Evolutionary conservation across 1,140 invertebrate genomes (phyloP).

Genomic region (Antheraea pernyi): DNA sequence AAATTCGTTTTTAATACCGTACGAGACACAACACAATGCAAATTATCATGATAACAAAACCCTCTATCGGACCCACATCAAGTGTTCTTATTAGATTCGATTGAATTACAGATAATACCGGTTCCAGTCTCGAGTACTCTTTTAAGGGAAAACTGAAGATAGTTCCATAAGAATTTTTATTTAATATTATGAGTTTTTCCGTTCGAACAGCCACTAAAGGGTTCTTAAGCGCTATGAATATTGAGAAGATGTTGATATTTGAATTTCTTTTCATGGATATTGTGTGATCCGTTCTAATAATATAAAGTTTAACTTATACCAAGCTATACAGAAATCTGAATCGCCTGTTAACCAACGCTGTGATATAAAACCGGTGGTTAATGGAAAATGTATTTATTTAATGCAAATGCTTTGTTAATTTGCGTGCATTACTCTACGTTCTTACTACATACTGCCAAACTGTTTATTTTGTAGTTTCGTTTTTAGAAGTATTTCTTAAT

Average conservation of each 20-base stretch:
- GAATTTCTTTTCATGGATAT: background rate
- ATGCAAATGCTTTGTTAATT: too few species aligned
- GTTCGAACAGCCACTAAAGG: conserved; percentile 5
- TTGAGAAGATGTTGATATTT: conserved; percentile 12
- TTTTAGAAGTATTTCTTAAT: too few species aligned
- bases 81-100: conserved; percentile 41
- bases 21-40: conserved; percentile 21
- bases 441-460: too few species aligned
- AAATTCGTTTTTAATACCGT: background rate
- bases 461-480: too few species aligned
- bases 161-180: conserved; percentile 11
- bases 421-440: too few species aligned
- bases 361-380: too few species aligned
- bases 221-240: conserved; percentile 22
- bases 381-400: too few species aligned
- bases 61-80: conserved; percentile 41
- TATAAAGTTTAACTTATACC: too few species aligned
- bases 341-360: too few species aligned
- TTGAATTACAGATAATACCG: conserved; percentile 40
- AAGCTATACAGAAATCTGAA: too few species aligned
- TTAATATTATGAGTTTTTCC: background rate
- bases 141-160: conserved; percentile 7
- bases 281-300: too few species aligned
- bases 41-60: conserved; percentile 40
- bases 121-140: conserved; percentile 1